phyloP scores from a whole-genome alignment of 1,140 invertebrate genomes.

The Drosophila suzukii region DNA sequence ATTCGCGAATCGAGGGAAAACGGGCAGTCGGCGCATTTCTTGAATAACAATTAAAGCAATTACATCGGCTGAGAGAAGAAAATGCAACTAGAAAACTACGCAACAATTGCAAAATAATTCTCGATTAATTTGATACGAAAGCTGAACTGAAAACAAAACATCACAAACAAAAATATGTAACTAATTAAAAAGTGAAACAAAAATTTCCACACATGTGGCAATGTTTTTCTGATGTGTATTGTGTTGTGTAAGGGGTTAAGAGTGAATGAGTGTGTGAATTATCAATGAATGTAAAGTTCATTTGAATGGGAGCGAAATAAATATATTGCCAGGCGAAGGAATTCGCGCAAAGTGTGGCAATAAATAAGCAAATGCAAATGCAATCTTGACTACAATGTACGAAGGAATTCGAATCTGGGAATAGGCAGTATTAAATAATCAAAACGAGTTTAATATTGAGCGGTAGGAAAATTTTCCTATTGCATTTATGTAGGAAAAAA shows the following conservation, averaged over 20 bases:
- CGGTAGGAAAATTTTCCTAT: background rate
- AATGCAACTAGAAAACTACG: slow-evolving; percentile 33
- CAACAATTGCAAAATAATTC: slow-evolving; percentile 53
- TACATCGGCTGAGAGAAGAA: slow-evolving; percentile 30
- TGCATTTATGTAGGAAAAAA: no score
- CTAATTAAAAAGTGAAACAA: slow-evolving; percentile 25
- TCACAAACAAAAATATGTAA: slow-evolving; percentile 19
- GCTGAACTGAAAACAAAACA: background rate
- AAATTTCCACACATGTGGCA: slow-evolving; percentile 33
- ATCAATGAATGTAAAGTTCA: slow-evolving; percentile 32
- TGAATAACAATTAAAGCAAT: slow-evolving; percentile 71
- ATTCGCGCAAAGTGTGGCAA: slow-evolving; percentile 17
- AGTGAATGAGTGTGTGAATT: slow-evolving; percentile 23
- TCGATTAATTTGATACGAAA: slow-evolving; percentile 49
- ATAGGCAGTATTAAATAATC: background rate
- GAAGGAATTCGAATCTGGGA: slow-evolving; percentile 3
- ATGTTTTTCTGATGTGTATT: slow-evolving; percentile 1
- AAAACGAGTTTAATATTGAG: background rate
- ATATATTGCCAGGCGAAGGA: slow-evolving; percentile 7
- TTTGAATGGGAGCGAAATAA: slow-evolving; percentile 23
- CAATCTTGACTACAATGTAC: slow-evolving; percentile 9
- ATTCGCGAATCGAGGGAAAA: slow-evolving; percentile 6
- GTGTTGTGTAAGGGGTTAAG: slow-evolving; percentile 22
- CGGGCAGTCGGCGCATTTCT: slow-evolving; percentile 54
- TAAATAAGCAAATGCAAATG: slow-evolving; percentile 15